Evolutionary conservation across 2,888 invertebrate genomes (phyloP).

Genomic region (Ceraclea dissimilis): DNA sequence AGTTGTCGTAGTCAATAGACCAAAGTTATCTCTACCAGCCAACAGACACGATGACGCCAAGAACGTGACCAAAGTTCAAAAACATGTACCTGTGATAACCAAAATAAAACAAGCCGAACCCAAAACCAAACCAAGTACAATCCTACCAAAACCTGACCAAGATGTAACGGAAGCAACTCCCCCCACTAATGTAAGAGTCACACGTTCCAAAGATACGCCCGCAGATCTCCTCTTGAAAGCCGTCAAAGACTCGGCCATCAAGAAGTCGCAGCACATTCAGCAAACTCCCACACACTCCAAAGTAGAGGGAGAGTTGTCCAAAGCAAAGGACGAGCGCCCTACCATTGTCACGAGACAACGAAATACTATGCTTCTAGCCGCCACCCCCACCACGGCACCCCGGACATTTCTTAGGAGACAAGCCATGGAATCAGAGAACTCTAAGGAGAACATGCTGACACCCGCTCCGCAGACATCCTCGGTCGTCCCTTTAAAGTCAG

Average conservation of each 20-base stretch:
- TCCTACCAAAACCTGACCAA: background rate
- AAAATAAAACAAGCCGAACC: slow-evolving; percentile 17
- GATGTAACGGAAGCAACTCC: background rate
- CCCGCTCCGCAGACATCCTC: slow-evolving; percentile 26
- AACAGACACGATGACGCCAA: background rate
- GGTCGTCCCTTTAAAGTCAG: slow-evolving; percentile 28
- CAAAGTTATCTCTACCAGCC: slow-evolving; percentile 21
- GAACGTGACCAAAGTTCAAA: slow-evolving; percentile 13
- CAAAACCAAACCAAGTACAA: slow-evolving; percentile 1
- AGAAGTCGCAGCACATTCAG: background rate
- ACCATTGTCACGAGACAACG: slow-evolving; percentile 7
- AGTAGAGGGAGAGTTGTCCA: background rate
- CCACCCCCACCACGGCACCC: slow-evolving; percentile 5
- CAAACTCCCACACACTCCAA: background rate
- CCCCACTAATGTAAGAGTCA: slow-evolving; percentile 14
- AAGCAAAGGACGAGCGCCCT: slow-evolving; percentile 10
- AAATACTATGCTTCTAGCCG: background rate
- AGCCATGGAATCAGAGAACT: slow-evolving; percentile 32
- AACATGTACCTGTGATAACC: slow-evolving; percentile 14
- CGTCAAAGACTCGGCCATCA: slow-evolving; percentile 9
- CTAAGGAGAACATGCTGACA: slow-evolving; percentile 41
- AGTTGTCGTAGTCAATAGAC: slow-evolving; percentile 38
- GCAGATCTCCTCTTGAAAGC: slow-evolving; percentile 17
- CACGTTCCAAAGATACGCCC: slow-evolving; percentile 20
- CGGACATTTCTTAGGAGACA: slow-evolving; percentile 23